These are phyloP conservation scores for Vanessa atalanta DNA, from an alignment of 1,140 invertebrate genomes.

Conservation along the genomic window DNA sequence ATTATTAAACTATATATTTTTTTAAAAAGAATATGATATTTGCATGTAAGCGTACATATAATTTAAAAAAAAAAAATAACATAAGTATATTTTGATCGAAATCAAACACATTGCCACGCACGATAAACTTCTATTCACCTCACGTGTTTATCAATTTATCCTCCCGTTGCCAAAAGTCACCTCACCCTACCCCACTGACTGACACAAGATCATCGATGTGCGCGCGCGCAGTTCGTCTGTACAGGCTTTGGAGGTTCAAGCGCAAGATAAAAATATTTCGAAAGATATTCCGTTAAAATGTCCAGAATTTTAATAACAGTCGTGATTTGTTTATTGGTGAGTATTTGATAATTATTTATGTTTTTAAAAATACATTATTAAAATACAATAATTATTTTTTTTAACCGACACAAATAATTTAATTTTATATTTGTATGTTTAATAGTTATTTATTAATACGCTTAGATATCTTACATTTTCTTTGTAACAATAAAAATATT, in stretches of 20 bases:
- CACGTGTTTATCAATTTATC: conserved; percentile 35
- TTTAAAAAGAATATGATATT: no score
- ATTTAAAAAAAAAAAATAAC: no score
- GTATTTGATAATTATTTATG: conserved; percentile 30
- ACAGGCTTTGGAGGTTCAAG: conserved; percentile 49
- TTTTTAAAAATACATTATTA: neutral
- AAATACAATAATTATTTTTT: no score
- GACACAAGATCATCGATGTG: conserved; percentile 52
- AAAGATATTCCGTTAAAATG: conserved; percentile 48
- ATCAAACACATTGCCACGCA: neutral
- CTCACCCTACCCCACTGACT: conserved; percentile 21
- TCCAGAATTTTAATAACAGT: conserved; percentile 30
- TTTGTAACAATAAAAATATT: no score
- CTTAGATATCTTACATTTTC: no score
- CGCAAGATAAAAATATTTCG: conserved; percentile 37
- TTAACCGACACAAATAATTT: no score
- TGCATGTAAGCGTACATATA: no score
- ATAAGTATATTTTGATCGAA: no score
- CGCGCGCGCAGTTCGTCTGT: conserved; percentile 53
- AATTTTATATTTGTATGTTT: no score
- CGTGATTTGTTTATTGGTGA: conserved; percentile 49
- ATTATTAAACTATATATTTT: no score
- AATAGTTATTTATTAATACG: no score
- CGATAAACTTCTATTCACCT: conserved; percentile 11
- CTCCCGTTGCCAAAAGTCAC: conserved; percentile 28